Evolutionary conservation across 1,140 invertebrate species (phyloP).

Genomic region (Dinothrombium tinctorium): DNA sequence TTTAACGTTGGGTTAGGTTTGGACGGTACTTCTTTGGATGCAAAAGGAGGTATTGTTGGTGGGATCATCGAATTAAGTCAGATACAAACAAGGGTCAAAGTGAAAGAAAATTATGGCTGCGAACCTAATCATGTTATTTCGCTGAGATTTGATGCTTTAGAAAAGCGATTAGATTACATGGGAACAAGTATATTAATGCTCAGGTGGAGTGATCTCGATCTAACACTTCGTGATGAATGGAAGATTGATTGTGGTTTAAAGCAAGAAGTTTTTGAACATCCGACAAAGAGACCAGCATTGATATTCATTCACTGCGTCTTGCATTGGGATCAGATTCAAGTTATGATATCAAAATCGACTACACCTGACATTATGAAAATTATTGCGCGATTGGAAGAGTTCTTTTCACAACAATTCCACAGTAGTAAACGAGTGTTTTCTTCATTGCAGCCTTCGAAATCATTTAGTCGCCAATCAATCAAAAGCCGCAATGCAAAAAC

Average conservation of each 20-base stretch:
- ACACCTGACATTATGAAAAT: conserved; percentile 88
- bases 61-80: conserved; percentile 72
- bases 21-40: conserved; percentile 69
- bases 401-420: conserved; percentile 84
- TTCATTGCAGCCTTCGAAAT: conserved; percentile 30
- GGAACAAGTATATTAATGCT: conserved; percentile 62
- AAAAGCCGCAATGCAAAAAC: conserved; percentile 18
- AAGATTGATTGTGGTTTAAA: conserved; percentile 27
- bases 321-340: conserved; percentile 78
- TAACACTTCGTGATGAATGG: conserved; percentile 61
- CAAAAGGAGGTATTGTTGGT: conserved; percentile 84
- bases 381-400: conserved; percentile 85
- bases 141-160: conserved; percentile 56
- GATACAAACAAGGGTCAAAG: conserved; percentile 67
- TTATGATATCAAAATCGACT: conserved; percentile 86
- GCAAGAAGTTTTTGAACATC: conserved; percentile 9
- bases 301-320: conserved; percentile 81
- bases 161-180: conserved; percentile 84
- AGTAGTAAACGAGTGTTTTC: conserved; percentile 72
- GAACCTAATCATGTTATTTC: conserved; percentile 69
- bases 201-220: conserved; percentile 49
- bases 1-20: conserved; percentile 66
- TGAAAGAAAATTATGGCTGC: conserved; percentile 61
- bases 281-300: conserved; percentile 39
- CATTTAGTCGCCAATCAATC: background rate